These are phyloP conservation scores for Mya arenaria DNA, from an alignment of 1,140 invertebrate species.

Conservation along the genomic window DNA sequence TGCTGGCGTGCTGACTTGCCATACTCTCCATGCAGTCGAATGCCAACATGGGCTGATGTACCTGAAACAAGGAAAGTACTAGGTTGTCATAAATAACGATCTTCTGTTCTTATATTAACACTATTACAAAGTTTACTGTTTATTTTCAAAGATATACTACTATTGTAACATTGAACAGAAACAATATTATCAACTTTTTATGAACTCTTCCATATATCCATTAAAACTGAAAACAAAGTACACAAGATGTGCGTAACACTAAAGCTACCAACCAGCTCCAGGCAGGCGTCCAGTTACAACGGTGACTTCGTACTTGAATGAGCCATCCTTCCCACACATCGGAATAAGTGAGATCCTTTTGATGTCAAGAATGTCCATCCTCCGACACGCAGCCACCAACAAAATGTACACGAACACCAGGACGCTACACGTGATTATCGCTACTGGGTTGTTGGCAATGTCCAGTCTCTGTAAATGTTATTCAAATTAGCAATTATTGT, in stretches of 20 bases:
- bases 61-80: no score
- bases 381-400: slow-evolving; percentile 79
- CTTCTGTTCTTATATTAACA: no score
- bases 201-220: no score
- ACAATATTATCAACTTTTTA: no score
- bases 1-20: slow-evolving; percentile 70
- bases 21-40: slow-evolving; percentile 73
- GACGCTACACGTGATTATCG: slow-evolving; percentile 79
- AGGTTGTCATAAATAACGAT: no score
- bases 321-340: slow-evolving; percentile 75
- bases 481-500: no score
- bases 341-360: slow-evolving; percentile 72
- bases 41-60: slow-evolving; percentile 75
- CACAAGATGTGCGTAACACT: not conserved
- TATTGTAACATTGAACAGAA: no score
- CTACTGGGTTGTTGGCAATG: slow-evolving; percentile 71
- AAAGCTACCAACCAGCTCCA: slow-evolving; percentile 68
- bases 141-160: no score
- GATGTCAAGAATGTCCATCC: slow-evolving; percentile 81
- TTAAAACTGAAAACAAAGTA: not conserved
- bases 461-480: slow-evolving; percentile 67
- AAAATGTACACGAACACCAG: slow-evolving; percentile 80
- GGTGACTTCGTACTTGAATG: slow-evolving; percentile 76
- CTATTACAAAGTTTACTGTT: no score
- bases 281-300: slow-evolving; percentile 72